Evolutionary conservation across 1,140 invertebrate genomes (phyloP), one percentile per base, ranked within the genome.

Genomic region (Drosophila lini): DNA sequence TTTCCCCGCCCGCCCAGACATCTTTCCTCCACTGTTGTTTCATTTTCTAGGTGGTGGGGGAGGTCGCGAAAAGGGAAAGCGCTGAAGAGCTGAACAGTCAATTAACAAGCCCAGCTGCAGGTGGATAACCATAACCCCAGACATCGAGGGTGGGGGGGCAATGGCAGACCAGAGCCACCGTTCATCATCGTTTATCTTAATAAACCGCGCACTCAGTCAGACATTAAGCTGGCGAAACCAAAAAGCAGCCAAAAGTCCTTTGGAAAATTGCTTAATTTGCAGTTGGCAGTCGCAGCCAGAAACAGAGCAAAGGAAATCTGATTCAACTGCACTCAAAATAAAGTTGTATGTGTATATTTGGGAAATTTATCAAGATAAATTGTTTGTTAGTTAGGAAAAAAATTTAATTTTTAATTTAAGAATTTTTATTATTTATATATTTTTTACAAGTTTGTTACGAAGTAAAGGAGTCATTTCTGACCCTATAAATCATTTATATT

Each of bases 181-280:
- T 88, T 88, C 83, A 86, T 86, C 83, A 86, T 86, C 83, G 83
- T 86, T 86, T 86, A 86, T 86, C 83, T 86, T 86, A 88, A 86
- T 86, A 86, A 86, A 86, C 84, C 84, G 84, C 68, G 80, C 80
- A 88, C 83, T 86, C 82, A 83, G 80, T 86, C 82, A 88, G 73
- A 89, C 80, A 86, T 88, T 88, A 86, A 78, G 64, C 74, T 58
- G 58, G 64, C 50, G 40, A 78, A 88, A 82, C 82, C 79, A 57
- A 69, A 86, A 88, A 79, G 75, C 81, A 88, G 76, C 83, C 83
- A 80, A 86, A 86, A 88, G 77, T 83, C 84, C 75, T 80, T 75
- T 83, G 76, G 63, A 80, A 86, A 88, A 86, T 86, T 86, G 84
- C 83, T 86, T 86, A 86, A 86, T 86, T 86, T 88, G 83, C 83